These are phyloP conservation scores for Mechanitis mazaeus DNA, from an alignment of 2,888 invertebrate genomes.

Conservation along the genomic window DNA sequence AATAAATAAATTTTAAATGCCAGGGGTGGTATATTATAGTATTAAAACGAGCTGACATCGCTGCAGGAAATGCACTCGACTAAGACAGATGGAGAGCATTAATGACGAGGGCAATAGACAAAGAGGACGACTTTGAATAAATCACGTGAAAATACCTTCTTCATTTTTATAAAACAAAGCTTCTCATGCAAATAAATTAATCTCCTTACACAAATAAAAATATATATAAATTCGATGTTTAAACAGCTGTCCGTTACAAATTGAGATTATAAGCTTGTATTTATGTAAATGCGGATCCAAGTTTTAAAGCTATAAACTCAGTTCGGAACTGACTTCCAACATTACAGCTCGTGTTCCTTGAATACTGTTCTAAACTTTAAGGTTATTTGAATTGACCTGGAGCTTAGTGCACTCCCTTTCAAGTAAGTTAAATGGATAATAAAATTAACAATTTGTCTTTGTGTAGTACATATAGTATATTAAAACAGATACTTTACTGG, in stretches of 20 bases:
- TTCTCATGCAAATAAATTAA: not conserved
- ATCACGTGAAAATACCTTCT: constrained; percentile 18
- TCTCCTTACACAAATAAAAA: constrained; percentile 5
- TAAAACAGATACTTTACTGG: too few species aligned
- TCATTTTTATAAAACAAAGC: not conserved
- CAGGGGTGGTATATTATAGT: constrained; percentile 24
- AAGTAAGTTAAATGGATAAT: not conserved
- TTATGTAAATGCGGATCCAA: constrained; percentile 26
- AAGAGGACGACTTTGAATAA: constrained; percentile 20
- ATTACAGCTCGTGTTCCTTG: constrained; percentile 21
- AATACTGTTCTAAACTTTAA: constrained; percentile 18
- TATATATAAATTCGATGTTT: constrained; percentile 15
- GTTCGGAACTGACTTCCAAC: constrained; percentile 17
- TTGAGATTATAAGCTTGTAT: constrained; percentile 22
- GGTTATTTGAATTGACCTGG: constrained; percentile 21
- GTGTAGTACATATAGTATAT: too few species aligned
- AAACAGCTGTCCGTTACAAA: constrained; percentile 23
- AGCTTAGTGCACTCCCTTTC: constrained; percentile 4
- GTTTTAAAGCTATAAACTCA: constrained; percentile 26
- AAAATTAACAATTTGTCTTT: too few species aligned
- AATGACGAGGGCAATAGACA: constrained; percentile 31
- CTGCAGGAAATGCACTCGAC: constrained; percentile 44
- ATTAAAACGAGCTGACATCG: constrained; percentile 27
- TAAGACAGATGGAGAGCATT: constrained; percentile 51
- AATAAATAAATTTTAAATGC: constrained; percentile 12